phyloP scores from a whole-genome alignment of 2,113 vertebrate genomes.

The Carassius gibelio region DNA sequence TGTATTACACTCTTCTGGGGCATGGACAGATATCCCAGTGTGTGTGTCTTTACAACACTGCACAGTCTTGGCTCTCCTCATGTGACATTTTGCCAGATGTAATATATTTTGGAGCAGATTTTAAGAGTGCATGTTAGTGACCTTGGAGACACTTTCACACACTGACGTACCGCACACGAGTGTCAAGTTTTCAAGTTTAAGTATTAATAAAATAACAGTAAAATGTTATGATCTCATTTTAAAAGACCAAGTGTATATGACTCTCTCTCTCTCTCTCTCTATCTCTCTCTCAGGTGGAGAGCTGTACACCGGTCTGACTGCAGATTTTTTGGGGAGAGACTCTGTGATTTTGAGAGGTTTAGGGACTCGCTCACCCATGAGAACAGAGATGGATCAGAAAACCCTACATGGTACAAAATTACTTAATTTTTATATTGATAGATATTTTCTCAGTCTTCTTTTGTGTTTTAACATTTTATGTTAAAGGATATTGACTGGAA shows the following conservation, averaged over 20 bases:
- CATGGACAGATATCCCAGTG: constrained; percentile 4
- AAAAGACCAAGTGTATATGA: background rate
- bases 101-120: background rate
- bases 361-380: constrained; percentile 81
- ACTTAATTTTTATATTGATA: background rate
- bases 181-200: background rate
- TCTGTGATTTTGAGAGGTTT: constrained; percentile 86
- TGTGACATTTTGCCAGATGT: constrained; percentile 15
- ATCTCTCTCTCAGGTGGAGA: constrained; percentile 79
- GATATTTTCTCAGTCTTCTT: background rate
- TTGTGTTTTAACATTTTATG: background rate
- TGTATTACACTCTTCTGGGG: constrained; percentile 27
- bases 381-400: constrained; percentile 89
- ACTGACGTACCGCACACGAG: background rate
- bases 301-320: constrained; percentile 86
- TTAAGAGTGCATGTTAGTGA: background rate
- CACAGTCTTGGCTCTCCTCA: constrained; percentile 25
- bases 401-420: constrained; percentile 79
- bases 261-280: background rate
- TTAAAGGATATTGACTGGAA: background rate
- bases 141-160: background rate
- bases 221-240: background rate
- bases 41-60: background rate
- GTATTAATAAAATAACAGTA: background rate
- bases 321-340: constrained; percentile 89